Conservation (phyloP, 1,140 invertebrate species). For the Drosophila chauvacae region DNA sequence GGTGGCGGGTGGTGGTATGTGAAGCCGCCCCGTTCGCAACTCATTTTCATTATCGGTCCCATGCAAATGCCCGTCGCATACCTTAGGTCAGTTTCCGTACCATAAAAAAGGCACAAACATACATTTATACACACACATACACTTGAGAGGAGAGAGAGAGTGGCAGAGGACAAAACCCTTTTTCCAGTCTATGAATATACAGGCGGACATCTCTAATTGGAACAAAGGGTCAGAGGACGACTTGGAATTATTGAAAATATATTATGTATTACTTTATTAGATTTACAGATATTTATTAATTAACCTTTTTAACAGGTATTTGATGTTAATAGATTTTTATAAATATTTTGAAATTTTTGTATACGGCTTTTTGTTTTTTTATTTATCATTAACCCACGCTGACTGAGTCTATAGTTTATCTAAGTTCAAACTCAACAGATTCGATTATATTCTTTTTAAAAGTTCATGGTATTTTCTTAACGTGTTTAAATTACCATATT, state of each 20-base stretch:
- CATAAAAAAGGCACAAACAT: constrained; percentile 49
- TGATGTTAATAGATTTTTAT: not conserved
- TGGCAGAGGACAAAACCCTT: constrained; percentile 51
- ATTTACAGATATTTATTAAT: not conserved
- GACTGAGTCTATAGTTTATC: too few species aligned
- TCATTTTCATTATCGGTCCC: constrained; percentile 73
- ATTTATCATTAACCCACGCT: too few species aligned
- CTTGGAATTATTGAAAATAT: not conserved
- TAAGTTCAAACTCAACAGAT: too few species aligned
- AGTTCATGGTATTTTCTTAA: not conserved
- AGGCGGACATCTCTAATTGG: constrained; percentile 8
- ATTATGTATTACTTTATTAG: not conserved
- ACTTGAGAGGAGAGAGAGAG: not conserved
- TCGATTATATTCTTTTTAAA: not conserved
- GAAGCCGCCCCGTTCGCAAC: constrained; percentile 11
- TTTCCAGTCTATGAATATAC: constrained; percentile 32
- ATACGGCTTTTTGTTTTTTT: too few species aligned
- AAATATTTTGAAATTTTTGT: too few species aligned
- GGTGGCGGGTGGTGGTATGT: not conserved
- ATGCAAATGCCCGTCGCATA: constrained; percentile 73
- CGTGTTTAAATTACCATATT: too few species aligned
- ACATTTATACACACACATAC: constrained; percentile 7
- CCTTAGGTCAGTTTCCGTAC: constrained; percentile 74
- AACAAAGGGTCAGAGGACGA: not conserved
- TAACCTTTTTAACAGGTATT: not conserved